Evolutionary conservation across 2,888 invertebrate species (phyloP).

Genomic region (Sinohyriopsis cumingii): DNA sequence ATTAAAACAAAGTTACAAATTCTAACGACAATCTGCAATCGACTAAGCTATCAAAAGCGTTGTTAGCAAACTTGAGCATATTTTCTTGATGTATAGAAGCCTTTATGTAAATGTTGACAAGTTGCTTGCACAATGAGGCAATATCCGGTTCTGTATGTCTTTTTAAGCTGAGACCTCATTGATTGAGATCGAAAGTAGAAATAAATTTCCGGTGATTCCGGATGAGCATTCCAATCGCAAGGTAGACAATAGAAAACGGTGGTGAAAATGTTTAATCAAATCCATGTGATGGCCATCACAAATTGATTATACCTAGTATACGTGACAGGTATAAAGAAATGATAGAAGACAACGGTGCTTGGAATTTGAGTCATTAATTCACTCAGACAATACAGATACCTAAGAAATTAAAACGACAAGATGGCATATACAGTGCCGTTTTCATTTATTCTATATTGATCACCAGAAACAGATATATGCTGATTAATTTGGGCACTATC

Average conservation of each 20-base stretch:
- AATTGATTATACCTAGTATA: constrained; percentile 3
- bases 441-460: too few relatives aligned
- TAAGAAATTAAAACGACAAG: too few relatives aligned
- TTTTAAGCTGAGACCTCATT: constrained; percentile 32
- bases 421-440: too few relatives aligned
- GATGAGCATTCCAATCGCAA: constrained; percentile 37
- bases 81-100: constrained; percentile 24
- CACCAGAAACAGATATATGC: too few relatives aligned
- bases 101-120: constrained; percentile 24
- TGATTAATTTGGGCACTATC: too few relatives aligned
- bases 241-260: constrained; percentile 30
- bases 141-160: constrained; percentile 35
- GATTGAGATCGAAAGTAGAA: constrained; percentile 41
- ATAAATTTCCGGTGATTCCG: constrained; percentile 39
- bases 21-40: too few relatives aligned
- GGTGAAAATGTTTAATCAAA: constrained; percentile 38
- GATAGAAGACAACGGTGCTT: not conserved
- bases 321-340: constrained; percentile 2
- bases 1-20: too few relatives aligned
- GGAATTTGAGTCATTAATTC: too few relatives aligned
- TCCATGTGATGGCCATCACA: constrained; percentile 10
- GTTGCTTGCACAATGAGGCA: constrained; percentile 26
- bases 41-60: not conserved
- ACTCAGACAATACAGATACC: too few relatives aligned
- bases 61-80: constrained; percentile 8